A percentile compares a stretch with the other conserved stretches of the same genome.
These are phyloP conservation scores for Phymatocera aterrima DNA, from an alignment of 2,888 invertebrate genomes.

Conservation along the genomic window DNA sequence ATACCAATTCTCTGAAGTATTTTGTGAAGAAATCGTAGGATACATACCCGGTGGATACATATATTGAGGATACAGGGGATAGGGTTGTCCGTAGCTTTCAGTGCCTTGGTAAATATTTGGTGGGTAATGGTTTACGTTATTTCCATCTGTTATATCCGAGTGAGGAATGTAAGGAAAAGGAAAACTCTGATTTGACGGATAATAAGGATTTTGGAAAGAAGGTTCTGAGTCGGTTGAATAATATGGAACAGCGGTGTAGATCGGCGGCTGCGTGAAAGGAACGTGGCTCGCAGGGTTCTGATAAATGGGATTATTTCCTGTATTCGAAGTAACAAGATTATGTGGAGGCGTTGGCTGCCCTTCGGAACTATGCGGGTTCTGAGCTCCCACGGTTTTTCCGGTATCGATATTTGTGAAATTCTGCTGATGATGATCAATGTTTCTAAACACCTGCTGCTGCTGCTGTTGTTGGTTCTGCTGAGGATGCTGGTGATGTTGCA, in stretches of 20 bases:
- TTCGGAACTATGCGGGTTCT: not conserved
- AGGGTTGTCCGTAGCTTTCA: slow-evolving; percentile 56
- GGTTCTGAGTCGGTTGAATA: slow-evolving; percentile 58
- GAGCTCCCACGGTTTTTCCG: slow-evolving; percentile 6
- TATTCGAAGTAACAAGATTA: slow-evolving; percentile 46
- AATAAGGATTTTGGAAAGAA: slow-evolving; percentile 54
- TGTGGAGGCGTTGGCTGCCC: slow-evolving; percentile 1
- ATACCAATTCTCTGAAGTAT: slow-evolving; percentile 65
- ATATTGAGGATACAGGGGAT: slow-evolving; percentile 59
- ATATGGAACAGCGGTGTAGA: slow-evolving; percentile 58
- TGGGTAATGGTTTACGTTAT: slow-evolving; percentile 51
- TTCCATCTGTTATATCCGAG: slow-evolving; percentile 58
- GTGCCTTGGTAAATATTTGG: slow-evolving; percentile 53
- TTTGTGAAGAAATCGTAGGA: slow-evolving; percentile 52
- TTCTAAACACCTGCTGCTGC: slow-evolving; percentile 31
- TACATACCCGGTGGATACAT: slow-evolving; percentile 59
- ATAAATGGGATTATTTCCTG: slow-evolving; percentile 52
- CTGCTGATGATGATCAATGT: slow-evolving; percentile 40
- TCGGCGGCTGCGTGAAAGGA: slow-evolving; percentile 57
- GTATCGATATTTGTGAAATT: slow-evolving; percentile 13
- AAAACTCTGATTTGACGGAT: slow-evolving; percentile 57
- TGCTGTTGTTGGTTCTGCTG: slow-evolving; percentile 46
- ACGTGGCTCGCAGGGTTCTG: slow-evolving; percentile 55
- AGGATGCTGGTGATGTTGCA: slow-evolving; percentile 38
- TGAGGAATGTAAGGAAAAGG: slow-evolving; percentile 60